Evolutionary conservation across 2,797 vertebrate species (phyloP), one percentile per base, ranked within the genome.

Genomic region (Anolis apletophallus): DNA sequence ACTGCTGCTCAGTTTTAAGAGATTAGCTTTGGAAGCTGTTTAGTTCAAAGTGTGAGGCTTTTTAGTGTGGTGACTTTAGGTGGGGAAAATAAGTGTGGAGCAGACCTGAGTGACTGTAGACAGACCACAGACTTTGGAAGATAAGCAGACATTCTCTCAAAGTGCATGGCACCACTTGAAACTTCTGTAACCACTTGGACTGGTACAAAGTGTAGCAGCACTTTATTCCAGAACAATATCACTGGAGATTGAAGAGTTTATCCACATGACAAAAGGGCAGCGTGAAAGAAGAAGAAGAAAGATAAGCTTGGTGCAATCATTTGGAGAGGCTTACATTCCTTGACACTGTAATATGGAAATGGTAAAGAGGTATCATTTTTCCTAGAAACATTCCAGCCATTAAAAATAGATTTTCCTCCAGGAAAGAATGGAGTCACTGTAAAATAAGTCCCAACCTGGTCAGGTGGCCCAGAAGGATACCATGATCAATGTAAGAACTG

Each of bases 141-240:
- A 95, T 94, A 95, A 95, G 93, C 0, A 23, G 3, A 83, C 88
- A 82, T 80, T 91, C 92, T 94, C 90, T 88, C 80, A 84, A 92
- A 72, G 10, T 78, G 72, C 86, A 92, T 88, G 92, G 73, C 83
- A 79, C 75, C 91, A 92, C 94, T 94, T 93, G 86, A 95, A 94
- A 84, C 72, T 81, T 92, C 52, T 90, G 88, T 92, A 88, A 72
- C 82, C 83, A 88, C 90, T 93, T 46, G 83, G 92, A 83, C 88
- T 89, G 87, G 71, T 95, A 94, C 94, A 94, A 94, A 95, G 89
- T 91, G 78, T 91, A 93, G 91, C 91, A 92, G 90, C 88, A 92
- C 91, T 94, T 93, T 89, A 91, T 88, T 83, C 83, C 87, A 93
- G 94, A 92, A 75, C 87, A 90, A 54, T 90, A 90, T 91, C 80